Conservation (phyloP, 2,888 invertebrate genomes). For the Pseudococcus jackbeardsleyi region DNA sequence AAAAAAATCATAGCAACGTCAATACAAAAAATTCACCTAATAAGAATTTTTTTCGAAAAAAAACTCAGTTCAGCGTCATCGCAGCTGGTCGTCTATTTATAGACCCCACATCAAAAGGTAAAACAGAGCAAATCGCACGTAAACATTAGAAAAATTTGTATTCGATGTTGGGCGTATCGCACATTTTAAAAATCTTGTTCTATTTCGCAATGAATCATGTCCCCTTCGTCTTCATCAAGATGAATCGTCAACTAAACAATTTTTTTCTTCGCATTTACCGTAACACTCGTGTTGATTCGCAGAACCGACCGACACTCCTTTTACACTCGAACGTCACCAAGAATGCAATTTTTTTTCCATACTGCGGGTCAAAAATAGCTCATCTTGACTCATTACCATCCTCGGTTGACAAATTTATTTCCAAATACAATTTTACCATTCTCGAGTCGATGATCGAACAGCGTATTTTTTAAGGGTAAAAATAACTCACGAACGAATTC, state of each 20-base stretch:
- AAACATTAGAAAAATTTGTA: slow-evolving; percentile 1
- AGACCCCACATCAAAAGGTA: slow-evolving; percentile 4
- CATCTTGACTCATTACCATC: background rate
- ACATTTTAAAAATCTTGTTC: background rate
- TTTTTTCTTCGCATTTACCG: background rate
- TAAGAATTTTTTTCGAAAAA: background rate
- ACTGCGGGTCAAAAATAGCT: background rate
- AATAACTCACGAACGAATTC: background rate
- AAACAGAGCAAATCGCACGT: background rate
- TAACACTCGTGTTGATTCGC: background rate
- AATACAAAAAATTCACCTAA: background rate
- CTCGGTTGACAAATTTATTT: background rate
- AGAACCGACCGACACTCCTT: background rate
- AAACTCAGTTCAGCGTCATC: background rate
- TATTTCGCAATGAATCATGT: background rate
- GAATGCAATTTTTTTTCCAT: background rate
- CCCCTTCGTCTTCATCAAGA: background rate
- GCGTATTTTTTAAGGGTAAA: background rate
- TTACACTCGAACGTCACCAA: background rate
- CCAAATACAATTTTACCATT: background rate
- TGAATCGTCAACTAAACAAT: slow-evolving; percentile 9
- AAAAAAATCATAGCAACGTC: background rate
- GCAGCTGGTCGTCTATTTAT: background rate
- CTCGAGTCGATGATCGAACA: background rate
- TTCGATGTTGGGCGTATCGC: slow-evolving; percentile 15